phyloP scores from a whole-genome alignment of 2,113 vertebrate genomes.

The Hystrix cristata region DNA sequence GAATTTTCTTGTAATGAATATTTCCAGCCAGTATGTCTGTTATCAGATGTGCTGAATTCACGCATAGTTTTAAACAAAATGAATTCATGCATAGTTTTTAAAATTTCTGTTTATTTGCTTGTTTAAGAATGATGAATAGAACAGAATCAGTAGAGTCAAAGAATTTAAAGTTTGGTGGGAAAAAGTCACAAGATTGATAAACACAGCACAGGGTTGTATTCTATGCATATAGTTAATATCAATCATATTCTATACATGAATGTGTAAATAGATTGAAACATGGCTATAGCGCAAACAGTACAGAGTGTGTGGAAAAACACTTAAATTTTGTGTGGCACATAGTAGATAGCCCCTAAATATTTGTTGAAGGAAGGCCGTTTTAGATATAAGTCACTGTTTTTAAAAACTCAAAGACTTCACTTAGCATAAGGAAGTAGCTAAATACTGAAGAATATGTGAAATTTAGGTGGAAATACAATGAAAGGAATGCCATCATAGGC shows the following conservation, averaged over 20 bases:
- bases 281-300: not conserved
- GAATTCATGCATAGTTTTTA: not conserved
- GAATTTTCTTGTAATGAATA: not conserved
- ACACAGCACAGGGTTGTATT: not conserved
- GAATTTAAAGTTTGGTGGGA: not conserved
- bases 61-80: not conserved
- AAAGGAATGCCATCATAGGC: not conserved
- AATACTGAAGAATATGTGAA: not conserved
- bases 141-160: not conserved
- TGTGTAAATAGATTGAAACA: not conserved
- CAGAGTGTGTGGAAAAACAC: not conserved
- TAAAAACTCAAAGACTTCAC: not conserved
- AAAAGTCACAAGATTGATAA: not conserved
- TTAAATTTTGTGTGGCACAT: not conserved
- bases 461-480: not conserved
- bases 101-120: not conserved
- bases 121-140: not conserved
- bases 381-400: not conserved
- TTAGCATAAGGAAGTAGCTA: not conserved
- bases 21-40: not conserved
- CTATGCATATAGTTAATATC: not conserved
- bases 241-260: not conserved
- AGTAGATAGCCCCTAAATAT: not conserved
- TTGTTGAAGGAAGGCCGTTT: not conserved
- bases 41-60: not conserved